Percentiles rank a stretch among this genome's conserved stretches.
phyloP scores from a whole-genome alignment of 2,113 vertebrate species.

The Xiphophorus hellerii region DNA sequence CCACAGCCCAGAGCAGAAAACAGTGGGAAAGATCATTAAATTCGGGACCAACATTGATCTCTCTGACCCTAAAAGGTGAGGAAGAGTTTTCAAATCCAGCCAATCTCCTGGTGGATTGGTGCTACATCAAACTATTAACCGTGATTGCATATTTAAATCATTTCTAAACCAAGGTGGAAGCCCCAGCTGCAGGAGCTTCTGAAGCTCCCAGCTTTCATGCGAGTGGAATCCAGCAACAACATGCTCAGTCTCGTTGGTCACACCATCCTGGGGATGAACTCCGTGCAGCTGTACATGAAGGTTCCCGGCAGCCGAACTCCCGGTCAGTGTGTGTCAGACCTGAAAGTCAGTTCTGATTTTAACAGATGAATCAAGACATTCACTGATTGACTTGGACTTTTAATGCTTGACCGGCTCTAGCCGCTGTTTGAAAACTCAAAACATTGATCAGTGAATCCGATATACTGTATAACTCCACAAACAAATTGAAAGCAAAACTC shows the following conservation, averaged over 20 bases:
- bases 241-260: slow-evolving; percentile 95
- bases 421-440: background rate
- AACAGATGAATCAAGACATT: background rate
- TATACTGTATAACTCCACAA: too few species aligned
- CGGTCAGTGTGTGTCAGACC: slow-evolving; percentile 72
- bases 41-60: slow-evolving; percentile 95
- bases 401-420: background rate
- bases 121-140: background rate
- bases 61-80: slow-evolving; percentile 91
- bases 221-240: slow-evolving; percentile 91
- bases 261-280: slow-evolving; percentile 97
- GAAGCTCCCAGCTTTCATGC: slow-evolving; percentile 94
- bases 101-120: too few species aligned
- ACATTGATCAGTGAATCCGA: background rate
- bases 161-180: slow-evolving; percentile 85
- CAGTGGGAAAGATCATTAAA: slow-evolving; percentile 86
- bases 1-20: slow-evolving; percentile 83
- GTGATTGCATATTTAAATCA: background rate
- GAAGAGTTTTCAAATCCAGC: background rate
- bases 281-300: slow-evolving; percentile 96
- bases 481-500: too few species aligned
- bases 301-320: slow-evolving; percentile 92
- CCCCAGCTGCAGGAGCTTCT: slow-evolving; percentile 92
- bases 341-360: background rate
- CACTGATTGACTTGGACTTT: background rate